Evolutionary conservation across 2,888 invertebrate species (phyloP).

Genomic region (Agrochola circellaris): DNA sequence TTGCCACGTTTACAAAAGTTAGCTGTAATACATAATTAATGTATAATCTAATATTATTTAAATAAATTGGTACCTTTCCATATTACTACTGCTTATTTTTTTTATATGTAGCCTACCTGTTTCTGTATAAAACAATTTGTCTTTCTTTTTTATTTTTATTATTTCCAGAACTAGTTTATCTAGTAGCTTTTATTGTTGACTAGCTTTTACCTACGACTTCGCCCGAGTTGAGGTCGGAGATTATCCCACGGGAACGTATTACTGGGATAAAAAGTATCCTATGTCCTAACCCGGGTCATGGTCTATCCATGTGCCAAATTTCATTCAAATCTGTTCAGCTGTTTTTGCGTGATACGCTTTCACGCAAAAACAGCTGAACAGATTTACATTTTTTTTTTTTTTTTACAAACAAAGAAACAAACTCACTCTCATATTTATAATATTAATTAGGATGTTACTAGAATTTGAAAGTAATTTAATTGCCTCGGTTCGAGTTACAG

Average conservation of each 20-base stretch:
- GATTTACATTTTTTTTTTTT: too few relatives aligned
- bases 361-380: too few relatives aligned
- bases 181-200: neutral
- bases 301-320: neutral
- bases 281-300: too few relatives aligned
- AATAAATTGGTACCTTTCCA: neutral
- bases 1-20: too few relatives aligned
- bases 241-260: too few relatives aligned
- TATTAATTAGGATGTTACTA: neutral
- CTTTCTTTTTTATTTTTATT: neutral
- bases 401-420: neutral
- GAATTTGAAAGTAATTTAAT: neutral
- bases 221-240: too few relatives aligned
- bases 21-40: too few relatives aligned
- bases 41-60: too few relatives aligned
- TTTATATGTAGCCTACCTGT: too few relatives aligned
- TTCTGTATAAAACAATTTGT: too few relatives aligned
- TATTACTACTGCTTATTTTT: neutral
- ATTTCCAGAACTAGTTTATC: neutral
- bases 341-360: neutral
- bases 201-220: neutral
- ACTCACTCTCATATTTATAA: neutral
- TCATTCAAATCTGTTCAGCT: neutral
- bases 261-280: neutral
- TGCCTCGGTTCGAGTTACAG: neutral